Conservation (phyloP, 2,113 vertebrate genomes). For the Epinephelus moara region DNA sequence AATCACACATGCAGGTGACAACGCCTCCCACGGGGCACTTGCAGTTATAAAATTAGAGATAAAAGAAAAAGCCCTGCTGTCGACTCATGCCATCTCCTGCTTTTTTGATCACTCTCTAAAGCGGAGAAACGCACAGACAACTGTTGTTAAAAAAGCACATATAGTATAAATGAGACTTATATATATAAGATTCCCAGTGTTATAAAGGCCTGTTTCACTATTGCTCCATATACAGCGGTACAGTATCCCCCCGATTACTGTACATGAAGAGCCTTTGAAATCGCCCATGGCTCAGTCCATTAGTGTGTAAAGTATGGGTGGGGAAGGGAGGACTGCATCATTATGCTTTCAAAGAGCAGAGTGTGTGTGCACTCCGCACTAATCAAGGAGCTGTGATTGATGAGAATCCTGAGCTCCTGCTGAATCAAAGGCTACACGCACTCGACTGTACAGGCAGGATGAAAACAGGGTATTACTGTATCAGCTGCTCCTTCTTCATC, state of each 20-base stretch:
- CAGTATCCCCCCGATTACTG: slow-evolving; percentile 40
- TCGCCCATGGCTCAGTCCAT: slow-evolving; percentile 50
- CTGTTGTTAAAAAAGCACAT: slow-evolving; percentile 33
- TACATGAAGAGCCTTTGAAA: slow-evolving; percentile 33
- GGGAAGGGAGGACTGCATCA: slow-evolving; percentile 27
- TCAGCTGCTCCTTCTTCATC: slow-evolving; percentile 2
- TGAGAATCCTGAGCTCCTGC: slow-evolving; percentile 45
- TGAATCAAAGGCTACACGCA: slow-evolving; percentile 57
- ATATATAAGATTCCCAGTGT: slow-evolving; percentile 13
- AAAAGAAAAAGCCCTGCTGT: slow-evolving; percentile 57
- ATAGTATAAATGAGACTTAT: not conserved
- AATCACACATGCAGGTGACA: slow-evolving; percentile 32
- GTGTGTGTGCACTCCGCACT: slow-evolving; percentile 34
- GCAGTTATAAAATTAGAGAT: slow-evolving; percentile 66
- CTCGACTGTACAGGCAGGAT: slow-evolving; percentile 18
- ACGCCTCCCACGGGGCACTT: slow-evolving; percentile 38
- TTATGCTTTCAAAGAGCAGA: slow-evolving; percentile 64
- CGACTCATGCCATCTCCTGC: slow-evolving; percentile 19
- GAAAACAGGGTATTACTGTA: slow-evolving; percentile 22
- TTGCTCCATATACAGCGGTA: not conserved
- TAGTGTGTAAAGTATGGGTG: slow-evolving; percentile 53
- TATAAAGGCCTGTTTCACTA: not conserved
- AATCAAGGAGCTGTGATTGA: slow-evolving; percentile 71
- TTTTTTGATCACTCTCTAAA: slow-evolving; percentile 52
- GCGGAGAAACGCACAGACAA: not conserved